Evolutionary conservation across 2,797 vertebrate genomes (phyloP), one percentile per base, ranked within the genome.

Genomic region (Paramormyrops hopkinsi): DNA sequence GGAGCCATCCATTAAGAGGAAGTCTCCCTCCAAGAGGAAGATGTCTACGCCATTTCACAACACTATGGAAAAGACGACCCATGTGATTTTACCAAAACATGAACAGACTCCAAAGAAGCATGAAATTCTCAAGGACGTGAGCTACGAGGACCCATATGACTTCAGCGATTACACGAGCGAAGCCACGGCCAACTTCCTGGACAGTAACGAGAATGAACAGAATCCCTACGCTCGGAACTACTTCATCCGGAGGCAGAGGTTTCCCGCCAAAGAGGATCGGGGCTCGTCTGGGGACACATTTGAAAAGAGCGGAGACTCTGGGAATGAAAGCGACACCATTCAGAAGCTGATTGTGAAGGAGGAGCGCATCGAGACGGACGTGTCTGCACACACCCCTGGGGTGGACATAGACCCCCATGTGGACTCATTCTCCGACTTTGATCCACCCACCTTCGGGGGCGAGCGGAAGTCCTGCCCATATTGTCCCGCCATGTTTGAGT

Each of bases 401-500:
- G 93, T 94, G 51, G 93, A 95, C 65, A 93, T 95, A 91, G 94
- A 96, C 91, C 95, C 97, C 90, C 93, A 97, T 93, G 94, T 85
- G 2, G 94, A 95, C 76, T 53, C 90, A 29, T 93, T 90, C 89
- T 95, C 95, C 48, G 95, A 97, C 90, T 97, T 97, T 90, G 97
- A 96, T 76, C 95, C 95, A 94, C 95, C 95, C 89, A 95, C 97
- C 91, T 93, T 96, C 88, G 97, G 97, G 12, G 94, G 95, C 37
- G 97, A 98, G 91, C 97, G 95, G 91, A 97, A 97, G 93, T 96
- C 94, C 0, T 98, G 97, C 91, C 97, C 97, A 0, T 98, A 98
- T 90, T 98, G 98, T 94, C 97, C 98, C 84, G 98, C 98, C 90
- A 94, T 97, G 82, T 99, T 99, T 95, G 98, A 99, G 95, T 99